Percentiles rank a stretch among this genome's conserved stretches.
Conservation (phyloP, 2,113 vertebrate genomes). For the Sitta europaea region DNA sequence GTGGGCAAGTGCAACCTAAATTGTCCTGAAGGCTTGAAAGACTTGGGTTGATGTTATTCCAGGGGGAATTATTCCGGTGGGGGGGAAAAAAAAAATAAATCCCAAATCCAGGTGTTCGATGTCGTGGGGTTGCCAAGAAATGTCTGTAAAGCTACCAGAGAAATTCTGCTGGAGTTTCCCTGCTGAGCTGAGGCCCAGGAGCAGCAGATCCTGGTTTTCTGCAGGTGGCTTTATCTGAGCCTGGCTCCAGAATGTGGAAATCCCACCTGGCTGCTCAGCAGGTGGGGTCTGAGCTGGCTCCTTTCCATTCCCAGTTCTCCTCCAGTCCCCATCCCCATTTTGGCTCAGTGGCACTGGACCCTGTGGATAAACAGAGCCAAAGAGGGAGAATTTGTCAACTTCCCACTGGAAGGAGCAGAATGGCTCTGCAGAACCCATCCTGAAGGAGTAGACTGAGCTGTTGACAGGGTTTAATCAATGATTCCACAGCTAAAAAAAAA, state of each 20-base stretch:
- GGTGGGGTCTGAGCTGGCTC: neutral
- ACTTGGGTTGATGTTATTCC: neutral
- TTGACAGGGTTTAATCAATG: neutral
- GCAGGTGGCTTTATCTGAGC: neutral
- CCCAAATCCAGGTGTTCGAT: neutral
- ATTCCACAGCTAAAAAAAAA: neutral
- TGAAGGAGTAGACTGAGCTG: neutral
- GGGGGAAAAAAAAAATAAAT: neutral
- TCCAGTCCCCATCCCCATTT: neutral
- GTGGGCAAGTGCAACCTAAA: neutral
- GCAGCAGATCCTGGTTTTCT: neutral
- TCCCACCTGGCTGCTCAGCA: neutral
- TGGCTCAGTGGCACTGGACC: neutral
- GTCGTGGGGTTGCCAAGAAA: neutral
- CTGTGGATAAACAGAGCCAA: neutral
- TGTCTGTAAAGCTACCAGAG: neutral
- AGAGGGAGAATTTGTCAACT: neutral
- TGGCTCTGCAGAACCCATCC: neutral
- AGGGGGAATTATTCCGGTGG: neutral
- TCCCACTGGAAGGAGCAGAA: neutral
- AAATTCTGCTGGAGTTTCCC: neutral
- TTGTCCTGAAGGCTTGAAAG: neutral
- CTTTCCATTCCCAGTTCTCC: neutral
- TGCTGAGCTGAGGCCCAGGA: neutral
- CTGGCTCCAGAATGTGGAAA: neutral